Conservation (phyloP, 2,113 vertebrate species). For the Rhinopomastus cyanomelas region DNA sequence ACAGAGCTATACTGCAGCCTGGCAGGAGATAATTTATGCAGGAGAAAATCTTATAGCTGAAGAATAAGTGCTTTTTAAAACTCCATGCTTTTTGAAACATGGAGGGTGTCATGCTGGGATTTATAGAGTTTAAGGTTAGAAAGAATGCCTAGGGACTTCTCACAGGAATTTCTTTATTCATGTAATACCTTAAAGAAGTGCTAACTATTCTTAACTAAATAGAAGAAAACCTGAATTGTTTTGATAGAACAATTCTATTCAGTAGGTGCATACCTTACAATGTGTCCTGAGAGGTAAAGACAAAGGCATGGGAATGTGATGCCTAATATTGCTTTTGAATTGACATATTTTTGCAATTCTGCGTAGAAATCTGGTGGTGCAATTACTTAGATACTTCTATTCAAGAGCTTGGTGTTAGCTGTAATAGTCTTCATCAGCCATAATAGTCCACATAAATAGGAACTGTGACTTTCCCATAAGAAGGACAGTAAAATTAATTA, state of each 20-base stretch:
- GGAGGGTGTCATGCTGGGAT: background rate
- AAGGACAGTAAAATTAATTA: slow-evolving; percentile 42
- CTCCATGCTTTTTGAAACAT: background rate
- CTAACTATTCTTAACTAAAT: background rate
- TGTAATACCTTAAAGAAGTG: background rate
- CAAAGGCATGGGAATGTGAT: background rate
- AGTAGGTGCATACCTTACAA: background rate
- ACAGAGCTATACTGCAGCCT: background rate
- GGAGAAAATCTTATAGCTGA: background rate
- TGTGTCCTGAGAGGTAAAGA: background rate
- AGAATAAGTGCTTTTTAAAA: background rate
- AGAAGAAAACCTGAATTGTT: background rate
- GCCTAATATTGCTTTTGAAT: background rate
- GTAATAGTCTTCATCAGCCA: background rate
- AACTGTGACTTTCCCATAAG: slow-evolving; percentile 29
- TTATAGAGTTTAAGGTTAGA: background rate
- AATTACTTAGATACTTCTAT: background rate
- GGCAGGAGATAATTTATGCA: background rate
- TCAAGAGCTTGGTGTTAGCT: background rate
- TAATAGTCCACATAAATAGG: slow-evolving; percentile 6
- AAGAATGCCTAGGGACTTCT: background rate
- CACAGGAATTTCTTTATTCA: background rate
- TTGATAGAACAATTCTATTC: background rate
- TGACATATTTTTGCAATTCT: background rate
- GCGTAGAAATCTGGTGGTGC: background rate